Evolutionary conservation across 2,113 vertebrate species (phyloP), one percentile per base, ranked within the genome.

Genomic region (Corythornis vintsioides): DNA sequence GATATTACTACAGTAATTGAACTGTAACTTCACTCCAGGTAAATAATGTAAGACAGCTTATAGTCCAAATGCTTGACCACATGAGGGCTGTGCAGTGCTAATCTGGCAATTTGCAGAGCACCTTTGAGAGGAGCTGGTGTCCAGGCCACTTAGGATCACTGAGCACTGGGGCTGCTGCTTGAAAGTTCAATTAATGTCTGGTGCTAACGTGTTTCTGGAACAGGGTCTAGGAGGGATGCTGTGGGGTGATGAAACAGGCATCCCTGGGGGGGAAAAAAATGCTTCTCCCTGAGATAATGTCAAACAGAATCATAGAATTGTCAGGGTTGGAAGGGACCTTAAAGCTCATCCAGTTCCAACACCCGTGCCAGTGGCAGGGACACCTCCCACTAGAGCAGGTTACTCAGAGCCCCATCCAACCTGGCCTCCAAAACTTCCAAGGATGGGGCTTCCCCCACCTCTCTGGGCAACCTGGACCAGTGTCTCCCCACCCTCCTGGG

Each of bases 1-100:
- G 92, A 53, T 73, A 87, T 95, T 89, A 12, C 91, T 84, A 42
- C 65, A n/a, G 89, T 91, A 94, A 96, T 93, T 91, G 85, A 95
- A 93, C 89, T 93, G 78, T 96, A 89, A 94, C 60, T 88, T 14
- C 4, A 7, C 47, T 50, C 1, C 79, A 91, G 94, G 94, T 96
- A 95, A 95, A 95, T 88, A 90, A 33, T 33, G 56, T 86, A 5
- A 15, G 85, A 92, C 96, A 93, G 79, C 7, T 88, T 77, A 25
- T 77, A 22, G n/a, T 66, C 64, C 35, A 38, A 70, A 48, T 60
- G 77, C 80, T 77, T 17, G 73, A 60, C 47, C 3, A 24, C 29
- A 1, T 74, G 20, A 40, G 40, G 33, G 18, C 16, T 45, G 71
- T 1, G 48, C 2, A 11, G 56, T 47, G 77, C 83, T 89, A 69